A percentile compares a stretch with the other conserved stretches of the same genome.
phyloP scores from a whole-genome alignment of 2,797 vertebrate genomes.

The Buphagus erythrorhynchus region DNA sequence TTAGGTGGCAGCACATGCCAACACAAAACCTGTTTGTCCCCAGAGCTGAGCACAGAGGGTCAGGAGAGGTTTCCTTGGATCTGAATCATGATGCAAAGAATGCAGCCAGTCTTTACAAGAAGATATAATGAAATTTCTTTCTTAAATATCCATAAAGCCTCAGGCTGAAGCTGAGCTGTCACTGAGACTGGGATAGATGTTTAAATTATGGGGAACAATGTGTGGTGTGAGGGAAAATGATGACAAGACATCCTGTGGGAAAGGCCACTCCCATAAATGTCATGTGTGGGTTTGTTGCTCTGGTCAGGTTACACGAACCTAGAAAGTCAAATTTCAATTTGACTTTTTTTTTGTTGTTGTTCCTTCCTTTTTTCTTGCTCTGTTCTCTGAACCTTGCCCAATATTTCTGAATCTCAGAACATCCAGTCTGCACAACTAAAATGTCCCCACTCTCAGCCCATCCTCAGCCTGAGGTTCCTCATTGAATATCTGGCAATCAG shows the following conservation, averaged over 20 bases:
- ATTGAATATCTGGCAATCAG: fast-evolving
- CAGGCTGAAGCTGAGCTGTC: background rate
- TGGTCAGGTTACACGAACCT: background rate
- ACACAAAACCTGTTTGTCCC: background rate
- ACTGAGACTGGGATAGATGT: no score
- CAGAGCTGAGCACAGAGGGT: fast-evolving
- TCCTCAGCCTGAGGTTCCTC: background rate
- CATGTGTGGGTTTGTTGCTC: background rate
- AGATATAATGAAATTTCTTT: background rate
- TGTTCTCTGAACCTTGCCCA: background rate
- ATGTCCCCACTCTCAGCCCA: fast-evolving
- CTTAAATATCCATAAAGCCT: background rate
- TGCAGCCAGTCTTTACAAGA: background rate
- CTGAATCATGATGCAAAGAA: fast-evolving
- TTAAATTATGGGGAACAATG: background rate
- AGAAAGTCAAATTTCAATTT: background rate
- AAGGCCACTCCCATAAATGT: background rate
- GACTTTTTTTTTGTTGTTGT: background rate
- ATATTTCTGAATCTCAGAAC: background rate
- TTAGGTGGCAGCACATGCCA: slow-evolving; percentile 36
- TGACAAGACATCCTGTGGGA: background rate
- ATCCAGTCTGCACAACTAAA: fast-evolving
- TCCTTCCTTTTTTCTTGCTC: background rate
- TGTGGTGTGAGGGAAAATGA: background rate
- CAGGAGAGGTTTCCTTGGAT: background rate